Evolutionary conservation across 1,140 invertebrate genomes (phyloP), one percentile per base, ranked within the genome.

Genomic region (Dinoponera quadriceps): DNA sequence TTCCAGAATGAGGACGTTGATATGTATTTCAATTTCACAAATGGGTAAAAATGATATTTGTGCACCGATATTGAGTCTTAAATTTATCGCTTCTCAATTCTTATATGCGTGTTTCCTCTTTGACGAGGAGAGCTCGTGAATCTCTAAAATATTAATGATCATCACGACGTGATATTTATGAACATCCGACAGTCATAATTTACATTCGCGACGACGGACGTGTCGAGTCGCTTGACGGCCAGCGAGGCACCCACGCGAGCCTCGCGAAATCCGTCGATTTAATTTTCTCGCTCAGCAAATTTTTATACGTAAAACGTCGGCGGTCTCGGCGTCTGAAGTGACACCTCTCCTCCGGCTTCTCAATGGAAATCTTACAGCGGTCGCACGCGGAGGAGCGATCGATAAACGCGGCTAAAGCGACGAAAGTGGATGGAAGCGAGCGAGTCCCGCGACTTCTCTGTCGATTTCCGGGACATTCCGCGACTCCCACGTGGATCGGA

Each of bases 401-500:
- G 65, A 71, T 80, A 71, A 80, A 80, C 65, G 65, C 22, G 65
- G 51, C 75, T 57, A 69, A 69, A 80, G 2, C 51, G 22, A 71
- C 75, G 65, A 71, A 57, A 57, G 65, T 59, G 65, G 75, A 71
- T 78, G 63, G 65, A 65, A 69, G 75, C 75, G 22, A 69, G 51
- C n/a, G 48, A 66, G 44, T 77, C 60, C 38, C 60, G 73, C 33
- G 60, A 60, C 59, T 73, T 77, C 63, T 71, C 65, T 51, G 73
- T 88, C 86, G 86, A 88, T 89, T 85, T 87, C 73, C 74, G 78
- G 65, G 80, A 80, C 51, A 80, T 57, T 73, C 83, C 44, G 60
- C 55, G 87, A 89, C 74, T 92, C 90, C 90, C 91, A 92, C 91
- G 91, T 91, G 91, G 87, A 89, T 92, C 87, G 88, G 83, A 81